Conservation (phyloP, 64 coral and sea anemone species). For the Montipora efflorescens region DNA sequence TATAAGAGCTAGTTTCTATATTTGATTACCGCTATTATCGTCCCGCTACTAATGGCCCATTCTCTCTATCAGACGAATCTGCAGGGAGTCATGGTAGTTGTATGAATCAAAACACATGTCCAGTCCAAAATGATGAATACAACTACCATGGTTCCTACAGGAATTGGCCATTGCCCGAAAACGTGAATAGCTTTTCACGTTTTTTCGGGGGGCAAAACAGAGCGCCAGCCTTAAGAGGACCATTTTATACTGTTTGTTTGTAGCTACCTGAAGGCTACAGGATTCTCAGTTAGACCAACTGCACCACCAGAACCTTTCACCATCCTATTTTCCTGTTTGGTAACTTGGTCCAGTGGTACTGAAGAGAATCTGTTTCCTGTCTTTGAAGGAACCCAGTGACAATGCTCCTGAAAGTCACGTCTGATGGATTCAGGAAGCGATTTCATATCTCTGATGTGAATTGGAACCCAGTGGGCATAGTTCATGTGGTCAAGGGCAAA, state of each 20-base stretch:
- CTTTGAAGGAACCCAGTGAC: slow-evolving; percentile 54
- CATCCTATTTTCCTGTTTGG: slow-evolving; percentile 70
- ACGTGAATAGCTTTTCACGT: background rate
- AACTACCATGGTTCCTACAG: background rate
- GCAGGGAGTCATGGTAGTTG: background rate
- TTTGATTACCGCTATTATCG: slow-evolving; percentile 1
- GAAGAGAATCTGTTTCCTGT: slow-evolving; percentile 56
- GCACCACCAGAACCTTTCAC: slow-evolving; percentile 63
- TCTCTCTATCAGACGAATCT: background rate
- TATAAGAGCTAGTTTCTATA: slow-evolving; percentile 7
- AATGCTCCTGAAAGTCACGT: slow-evolving; percentile 28
- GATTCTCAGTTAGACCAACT: slow-evolving; percentile 77
- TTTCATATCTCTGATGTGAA: slow-evolving; percentile 60
- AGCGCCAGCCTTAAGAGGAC: background rate
- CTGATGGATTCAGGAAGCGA: slow-evolving; percentile 28
- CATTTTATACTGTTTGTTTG: slow-evolving; percentile 34
- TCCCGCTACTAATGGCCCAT: background rate
- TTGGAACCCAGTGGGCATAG: slow-evolving; percentile 65
- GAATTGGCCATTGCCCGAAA: background rate
- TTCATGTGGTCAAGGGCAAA: slow-evolving; percentile 74
- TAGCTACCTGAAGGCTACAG: slow-evolving; percentile 61
- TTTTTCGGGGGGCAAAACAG: background rate
- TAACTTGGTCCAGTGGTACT: slow-evolving; percentile 59
- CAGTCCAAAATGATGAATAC: background rate
- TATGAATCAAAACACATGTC: background rate